Percentiles rank a stretch among this genome's conserved stretches.
Conservation (phyloP, 2,797 vertebrate species). For the Scleropages formosus region DNA sequence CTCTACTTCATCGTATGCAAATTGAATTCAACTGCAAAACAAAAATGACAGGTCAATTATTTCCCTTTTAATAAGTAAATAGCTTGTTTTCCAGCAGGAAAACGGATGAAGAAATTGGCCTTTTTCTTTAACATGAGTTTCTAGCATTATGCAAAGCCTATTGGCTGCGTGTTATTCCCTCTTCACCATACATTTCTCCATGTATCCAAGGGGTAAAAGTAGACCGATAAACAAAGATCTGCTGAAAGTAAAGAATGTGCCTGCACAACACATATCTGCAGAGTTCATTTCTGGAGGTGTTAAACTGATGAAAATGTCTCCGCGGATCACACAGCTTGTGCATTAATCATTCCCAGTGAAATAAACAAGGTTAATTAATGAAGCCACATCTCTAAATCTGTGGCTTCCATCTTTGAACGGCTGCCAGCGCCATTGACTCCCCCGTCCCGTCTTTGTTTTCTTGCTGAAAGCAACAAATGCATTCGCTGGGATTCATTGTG, state of each 20-base stretch:
- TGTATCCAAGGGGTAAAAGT: constrained; percentile 12
- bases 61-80: not conserved
- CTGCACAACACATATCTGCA: not conserved
- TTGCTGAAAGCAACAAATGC: not conserved
- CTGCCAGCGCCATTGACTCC: constrained; percentile 30
- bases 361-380: constrained; percentile 32
- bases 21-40: not conserved
- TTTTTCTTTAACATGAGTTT: not conserved
- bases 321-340: not conserved
- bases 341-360: constrained; percentile 28
- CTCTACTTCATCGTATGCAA: not conserved
- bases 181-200: not conserved
- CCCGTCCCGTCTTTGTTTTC: constrained; percentile 10
- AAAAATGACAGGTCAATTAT: not conserved
- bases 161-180: not conserved
- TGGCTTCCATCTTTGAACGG: constrained; percentile 23
- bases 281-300: constrained; percentile 26
- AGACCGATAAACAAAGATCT: not conserved
- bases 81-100: not conserved
- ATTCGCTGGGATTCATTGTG: not conserved
- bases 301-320: constrained; percentile 22
- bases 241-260: not conserved
- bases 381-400: constrained; percentile 12
- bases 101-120: not conserved
- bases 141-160: not conserved